A percentile compares a stretch with the other conserved stretches of the same genome.
Evolutionary conservation across 1,140 invertebrate species (phyloP).

Genomic region (Hesperophylax magnus): DNA sequence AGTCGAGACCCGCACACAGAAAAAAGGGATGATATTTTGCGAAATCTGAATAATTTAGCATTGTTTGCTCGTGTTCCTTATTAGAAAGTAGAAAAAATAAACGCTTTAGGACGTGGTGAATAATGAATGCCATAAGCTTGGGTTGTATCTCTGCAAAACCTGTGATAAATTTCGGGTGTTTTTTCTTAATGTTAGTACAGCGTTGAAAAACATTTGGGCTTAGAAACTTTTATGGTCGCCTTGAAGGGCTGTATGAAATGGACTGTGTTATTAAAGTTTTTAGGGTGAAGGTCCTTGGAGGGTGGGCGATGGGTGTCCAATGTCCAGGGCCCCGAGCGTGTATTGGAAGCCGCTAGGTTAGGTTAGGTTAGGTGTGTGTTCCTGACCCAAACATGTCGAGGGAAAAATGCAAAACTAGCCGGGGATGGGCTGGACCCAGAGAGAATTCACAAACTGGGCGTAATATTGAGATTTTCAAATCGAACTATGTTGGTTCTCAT

Average conservation of each 20-base stretch:
- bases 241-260: neutral
- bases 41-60: too few relatives aligned
- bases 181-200: neutral
- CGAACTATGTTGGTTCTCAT: conserved; percentile 4
- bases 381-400: conserved; percentile 8
- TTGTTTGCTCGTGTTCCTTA: too few relatives aligned
- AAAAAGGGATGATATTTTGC: too few relatives aligned
- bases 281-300: neutral
- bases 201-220: conserved; percentile 15
- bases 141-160: too few relatives aligned
- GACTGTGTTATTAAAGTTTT: conserved; percentile 22
- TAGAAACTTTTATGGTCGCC: neutral
- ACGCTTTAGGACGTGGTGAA: too few relatives aligned
- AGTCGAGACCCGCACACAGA: too few relatives aligned
- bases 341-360: neutral
- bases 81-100: too few relatives aligned
- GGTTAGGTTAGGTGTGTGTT: neutral
- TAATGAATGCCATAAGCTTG: too few relatives aligned
- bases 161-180: too few relatives aligned
- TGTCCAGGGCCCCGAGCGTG: neutral
- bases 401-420: conserved; percentile 28
- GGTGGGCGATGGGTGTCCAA: too few relatives aligned
- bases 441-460: conserved; percentile 2
- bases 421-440: neutral
- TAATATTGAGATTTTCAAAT: conserved; percentile 27